Evolutionary conservation across 2,797 vertebrate species (phyloP).

Genomic region (Lacerta bilineata): DNA sequence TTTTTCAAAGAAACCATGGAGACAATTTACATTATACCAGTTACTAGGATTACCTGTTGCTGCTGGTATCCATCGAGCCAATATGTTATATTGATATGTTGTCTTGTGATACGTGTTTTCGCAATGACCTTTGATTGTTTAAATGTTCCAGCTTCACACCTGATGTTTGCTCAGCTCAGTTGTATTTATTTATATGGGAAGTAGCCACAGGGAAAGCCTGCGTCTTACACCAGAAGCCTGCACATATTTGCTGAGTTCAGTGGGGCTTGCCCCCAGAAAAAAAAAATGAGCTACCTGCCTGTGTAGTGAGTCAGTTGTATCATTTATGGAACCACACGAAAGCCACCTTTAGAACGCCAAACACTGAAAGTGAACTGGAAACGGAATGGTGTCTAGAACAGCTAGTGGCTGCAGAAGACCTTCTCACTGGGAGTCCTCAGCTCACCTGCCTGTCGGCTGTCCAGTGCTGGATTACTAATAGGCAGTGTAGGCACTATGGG

Average conservation of each 20-base stretch:
- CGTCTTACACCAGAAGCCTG: neutral
- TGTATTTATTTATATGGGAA: conserved; percentile 14
- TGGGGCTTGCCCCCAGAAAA: neutral
- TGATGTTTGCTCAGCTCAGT: conserved; percentile 17
- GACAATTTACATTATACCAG: neutral
- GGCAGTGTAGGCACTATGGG: too few relatives aligned
- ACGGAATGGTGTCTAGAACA: neutral
- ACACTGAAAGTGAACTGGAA: neutral
- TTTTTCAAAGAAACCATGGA: neutral
- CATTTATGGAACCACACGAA: neutral
- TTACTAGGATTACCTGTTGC: neutral
- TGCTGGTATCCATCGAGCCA: neutral
- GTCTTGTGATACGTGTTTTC: neutral
- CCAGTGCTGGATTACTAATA: too few relatives aligned
- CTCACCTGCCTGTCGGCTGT: neutral
- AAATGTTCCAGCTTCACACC: conserved; percentile 16
- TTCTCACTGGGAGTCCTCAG: neutral
- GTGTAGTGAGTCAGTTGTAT: neutral
- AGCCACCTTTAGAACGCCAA: neutral
- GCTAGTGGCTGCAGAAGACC: neutral
- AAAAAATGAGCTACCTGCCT: neutral
- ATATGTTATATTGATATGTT: conserved; percentile 3
- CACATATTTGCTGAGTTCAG: neutral
- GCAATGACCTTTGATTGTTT: conserved; percentile 24
- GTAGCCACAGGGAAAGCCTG: neutral